phyloP scores from a whole-genome alignment of 1,140 invertebrate genomes.

The Trichonephila clavipes region DNA sequence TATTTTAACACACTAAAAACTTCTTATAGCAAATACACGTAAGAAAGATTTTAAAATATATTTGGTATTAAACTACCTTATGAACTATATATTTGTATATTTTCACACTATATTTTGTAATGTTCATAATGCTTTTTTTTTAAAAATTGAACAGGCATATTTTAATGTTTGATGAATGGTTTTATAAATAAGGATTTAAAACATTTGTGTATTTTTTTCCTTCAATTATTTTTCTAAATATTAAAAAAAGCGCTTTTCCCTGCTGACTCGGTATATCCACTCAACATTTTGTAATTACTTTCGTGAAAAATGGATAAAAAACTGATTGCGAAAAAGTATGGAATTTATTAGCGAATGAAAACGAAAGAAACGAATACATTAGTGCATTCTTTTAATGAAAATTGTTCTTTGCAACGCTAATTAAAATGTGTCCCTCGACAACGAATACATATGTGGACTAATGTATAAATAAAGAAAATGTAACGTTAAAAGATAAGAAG shows the following conservation, averaged over 20 bases:
- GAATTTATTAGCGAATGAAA: constrained; percentile 2
- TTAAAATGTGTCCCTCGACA: background rate
- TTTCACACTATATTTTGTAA: background rate
- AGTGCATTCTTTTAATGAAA: background rate
- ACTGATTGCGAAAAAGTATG: background rate
- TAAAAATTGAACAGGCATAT: background rate
- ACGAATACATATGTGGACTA: background rate
- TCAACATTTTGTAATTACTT: background rate
- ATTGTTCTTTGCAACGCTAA: background rate
- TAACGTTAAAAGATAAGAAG: background rate
- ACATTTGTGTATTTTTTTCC: background rate
- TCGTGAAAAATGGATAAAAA: background rate
- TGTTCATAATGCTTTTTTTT: background rate
- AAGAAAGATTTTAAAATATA: too few species aligned
- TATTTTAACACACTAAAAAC: too few species aligned
- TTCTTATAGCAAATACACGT: too few species aligned
- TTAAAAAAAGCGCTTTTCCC: background rate
- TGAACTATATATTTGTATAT: too few species aligned
- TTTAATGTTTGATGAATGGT: background rate
- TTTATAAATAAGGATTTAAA: background rate
- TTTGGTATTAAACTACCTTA: too few species aligned
- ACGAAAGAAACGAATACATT: background rate
- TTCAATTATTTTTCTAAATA: background rate
- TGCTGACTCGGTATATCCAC: background rate
- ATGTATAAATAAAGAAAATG: background rate